These are phyloP conservation scores for Alligator sinensis DNA, from an alignment of 2,113 vertebrate genomes.

Conservation along the genomic window DNA sequence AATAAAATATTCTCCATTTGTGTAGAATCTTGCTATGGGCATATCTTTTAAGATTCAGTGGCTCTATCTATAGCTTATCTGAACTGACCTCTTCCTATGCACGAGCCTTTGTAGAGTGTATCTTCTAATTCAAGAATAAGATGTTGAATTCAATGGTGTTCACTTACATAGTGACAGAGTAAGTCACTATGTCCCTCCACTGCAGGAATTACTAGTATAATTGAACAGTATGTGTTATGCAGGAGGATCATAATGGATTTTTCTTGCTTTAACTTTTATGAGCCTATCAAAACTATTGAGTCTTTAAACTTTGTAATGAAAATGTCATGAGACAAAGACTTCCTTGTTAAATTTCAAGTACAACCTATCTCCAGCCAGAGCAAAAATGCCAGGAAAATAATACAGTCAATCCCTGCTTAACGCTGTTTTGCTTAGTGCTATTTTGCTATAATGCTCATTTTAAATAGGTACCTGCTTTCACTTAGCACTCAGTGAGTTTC, in stretches of 20 bases:
- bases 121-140: neutral
- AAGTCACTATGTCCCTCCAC: neutral
- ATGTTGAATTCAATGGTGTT: neutral
- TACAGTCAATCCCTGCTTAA: no score
- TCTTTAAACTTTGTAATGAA: neutral
- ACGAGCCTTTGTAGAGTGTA: neutral
- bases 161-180: neutral
- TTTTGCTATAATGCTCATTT: no score
- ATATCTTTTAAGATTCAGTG: neutral
- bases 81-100: neutral
- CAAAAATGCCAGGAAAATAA: neutral
- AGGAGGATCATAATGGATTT: neutral
- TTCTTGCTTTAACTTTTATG: neutral
- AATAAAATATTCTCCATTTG: constrained; percentile 1
- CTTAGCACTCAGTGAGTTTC: no score
- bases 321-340: neutral
- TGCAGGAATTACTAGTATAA: neutral
- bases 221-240: neutral
- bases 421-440: no score
- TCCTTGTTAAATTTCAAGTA: neutral
- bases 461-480: no score
- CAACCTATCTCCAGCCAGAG: neutral
- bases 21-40: neutral
- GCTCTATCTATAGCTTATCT: neutral
- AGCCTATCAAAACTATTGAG: accelerated